phyloP scores from a whole-genome alignment of 2,797 vertebrate genomes.

The Oreortyx pictus region DNA sequence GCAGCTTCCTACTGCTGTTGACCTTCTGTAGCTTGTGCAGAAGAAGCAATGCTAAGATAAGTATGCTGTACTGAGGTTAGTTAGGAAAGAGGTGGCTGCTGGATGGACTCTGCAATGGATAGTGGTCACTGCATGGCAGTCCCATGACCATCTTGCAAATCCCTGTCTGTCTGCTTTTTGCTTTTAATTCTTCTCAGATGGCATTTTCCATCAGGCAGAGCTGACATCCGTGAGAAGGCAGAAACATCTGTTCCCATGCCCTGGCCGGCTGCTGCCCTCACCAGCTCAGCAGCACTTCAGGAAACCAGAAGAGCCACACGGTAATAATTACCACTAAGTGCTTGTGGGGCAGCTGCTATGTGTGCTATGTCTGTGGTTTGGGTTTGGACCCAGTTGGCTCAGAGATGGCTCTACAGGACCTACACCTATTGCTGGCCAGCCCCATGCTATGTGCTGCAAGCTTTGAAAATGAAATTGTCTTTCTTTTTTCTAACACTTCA shows the following conservation, averaged over 20 bases:
- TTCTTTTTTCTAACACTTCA: neutral
- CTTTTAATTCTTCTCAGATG: neutral
- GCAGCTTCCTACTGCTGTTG: neutral
- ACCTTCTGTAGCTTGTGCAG: neutral
- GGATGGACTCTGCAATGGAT: neutral
- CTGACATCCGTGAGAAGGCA: conserved; percentile 29
- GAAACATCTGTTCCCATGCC: conserved; percentile 39
- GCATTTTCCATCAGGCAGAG: conserved; percentile 25
- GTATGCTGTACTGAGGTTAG: neutral
- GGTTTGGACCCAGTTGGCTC: conserved; percentile 10
- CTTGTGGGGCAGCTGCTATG: neutral
- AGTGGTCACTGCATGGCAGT: neutral
- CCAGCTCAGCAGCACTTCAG: neutral
- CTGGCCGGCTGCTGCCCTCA: neutral
- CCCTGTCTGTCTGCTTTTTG: neutral
- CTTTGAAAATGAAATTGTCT: neutral
- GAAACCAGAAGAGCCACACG: neutral
- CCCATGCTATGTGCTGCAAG: neutral
- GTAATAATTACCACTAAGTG: conserved; percentile 24
- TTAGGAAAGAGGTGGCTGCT: conserved; percentile 4
- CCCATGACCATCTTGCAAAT: neutral
- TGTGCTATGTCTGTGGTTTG: conserved; percentile 41
- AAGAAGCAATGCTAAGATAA: neutral
- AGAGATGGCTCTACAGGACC: conserved; percentile 1
- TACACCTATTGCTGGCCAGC: neutral